Conservation (phyloP, 2,888 invertebrate species). For the Sarcophaga rosellei region DNA sequence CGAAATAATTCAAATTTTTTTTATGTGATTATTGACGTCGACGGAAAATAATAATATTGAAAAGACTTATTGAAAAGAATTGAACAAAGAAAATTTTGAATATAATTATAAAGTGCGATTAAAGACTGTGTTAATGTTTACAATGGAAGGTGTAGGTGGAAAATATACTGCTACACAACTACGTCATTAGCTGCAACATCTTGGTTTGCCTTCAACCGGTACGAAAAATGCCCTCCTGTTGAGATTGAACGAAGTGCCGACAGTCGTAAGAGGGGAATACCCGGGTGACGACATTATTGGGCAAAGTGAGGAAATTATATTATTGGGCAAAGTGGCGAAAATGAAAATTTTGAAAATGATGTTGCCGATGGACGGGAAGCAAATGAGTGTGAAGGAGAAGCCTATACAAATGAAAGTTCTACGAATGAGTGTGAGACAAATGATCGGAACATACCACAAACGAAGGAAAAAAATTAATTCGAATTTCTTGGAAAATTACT, state of each 20-base stretch:
- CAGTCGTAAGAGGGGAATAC: constrained; percentile 10
- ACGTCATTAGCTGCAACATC: constrained; percentile 19
- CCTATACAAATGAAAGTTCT: background rate
- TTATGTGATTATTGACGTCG: too few relatives aligned
- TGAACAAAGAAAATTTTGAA: too few relatives aligned
- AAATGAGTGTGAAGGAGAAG: background rate
- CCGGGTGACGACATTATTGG: background rate
- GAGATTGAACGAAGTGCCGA: constrained; percentile 14
- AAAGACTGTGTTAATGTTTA: too few relatives aligned
- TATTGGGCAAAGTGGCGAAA: background rate
- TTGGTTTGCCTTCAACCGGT: constrained; percentile 19
- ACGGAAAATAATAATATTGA: too few relatives aligned
- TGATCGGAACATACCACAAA: background rate
- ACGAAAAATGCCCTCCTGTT: constrained; percentile 12
- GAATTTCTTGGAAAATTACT: background rate
- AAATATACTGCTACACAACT: constrained; percentile 12
- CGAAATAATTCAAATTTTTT: too few relatives aligned
- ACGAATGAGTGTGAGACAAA: constrained; percentile 5
- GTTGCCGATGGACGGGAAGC: background rate
- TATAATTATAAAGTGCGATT: too few relatives aligned
- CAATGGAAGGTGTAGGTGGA: background rate
- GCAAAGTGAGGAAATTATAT: background rate
- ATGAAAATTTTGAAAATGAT: background rate
- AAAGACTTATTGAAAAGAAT: too few relatives aligned
- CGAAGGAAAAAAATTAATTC: background rate